phyloP scores from a whole-genome alignment of 2,888 invertebrate genomes.

The Eupithecia subumbrata region DNA sequence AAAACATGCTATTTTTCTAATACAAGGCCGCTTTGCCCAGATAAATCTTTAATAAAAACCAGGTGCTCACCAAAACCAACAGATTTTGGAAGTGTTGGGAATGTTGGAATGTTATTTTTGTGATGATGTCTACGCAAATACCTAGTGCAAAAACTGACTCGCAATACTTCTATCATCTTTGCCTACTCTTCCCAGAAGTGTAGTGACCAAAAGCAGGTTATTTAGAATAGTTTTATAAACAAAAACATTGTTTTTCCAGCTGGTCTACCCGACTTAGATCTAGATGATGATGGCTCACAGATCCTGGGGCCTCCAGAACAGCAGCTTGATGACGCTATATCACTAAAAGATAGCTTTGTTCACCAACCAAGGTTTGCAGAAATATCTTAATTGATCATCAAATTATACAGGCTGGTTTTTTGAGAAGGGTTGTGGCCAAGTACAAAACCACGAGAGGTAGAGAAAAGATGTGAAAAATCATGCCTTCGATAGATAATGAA shows the following conservation, averaged over 20 bases:
- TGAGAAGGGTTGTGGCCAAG: no score
- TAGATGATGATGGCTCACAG: constrained; percentile 57
- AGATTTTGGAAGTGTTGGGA: not conserved
- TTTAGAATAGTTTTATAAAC: not conserved
- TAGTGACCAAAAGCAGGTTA: not conserved
- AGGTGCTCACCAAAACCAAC: constrained; percentile 24
- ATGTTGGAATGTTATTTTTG: constrained; percentile 9
- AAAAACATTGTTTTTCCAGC: constrained; percentile 46
- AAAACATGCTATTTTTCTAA: not conserved
- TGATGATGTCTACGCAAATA: not conserved
- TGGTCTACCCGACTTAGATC: constrained; percentile 60
- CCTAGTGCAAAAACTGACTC: not conserved
- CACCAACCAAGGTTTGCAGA: constrained; percentile 61
- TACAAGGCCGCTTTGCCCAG: not conserved
- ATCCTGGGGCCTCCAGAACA: constrained; percentile 57
- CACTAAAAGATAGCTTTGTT: constrained; percentile 71
- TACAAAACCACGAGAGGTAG: no score
- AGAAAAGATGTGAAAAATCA: no score
- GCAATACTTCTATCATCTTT: not conserved
- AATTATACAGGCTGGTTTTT: no score
- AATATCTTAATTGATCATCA: no score
- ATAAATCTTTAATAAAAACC: constrained; percentile 5
- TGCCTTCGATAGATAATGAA: no score
- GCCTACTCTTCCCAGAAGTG: not conserved
- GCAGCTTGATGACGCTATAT: constrained; percentile 52